Conservation (phyloP, 2,113 vertebrate genomes). For the Apeltes quadracus region DNA sequence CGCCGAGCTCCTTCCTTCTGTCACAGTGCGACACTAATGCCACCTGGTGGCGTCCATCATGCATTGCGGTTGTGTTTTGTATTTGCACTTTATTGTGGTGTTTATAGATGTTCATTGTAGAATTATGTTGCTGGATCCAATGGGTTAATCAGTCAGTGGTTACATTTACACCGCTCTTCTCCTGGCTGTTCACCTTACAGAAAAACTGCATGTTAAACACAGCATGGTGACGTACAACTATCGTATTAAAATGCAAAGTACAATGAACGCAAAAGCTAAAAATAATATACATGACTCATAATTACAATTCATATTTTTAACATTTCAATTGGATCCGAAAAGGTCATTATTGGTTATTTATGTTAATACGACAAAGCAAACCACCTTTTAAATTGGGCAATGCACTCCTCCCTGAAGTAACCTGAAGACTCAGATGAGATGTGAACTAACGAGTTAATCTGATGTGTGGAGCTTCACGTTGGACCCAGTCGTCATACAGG, state of each 20-base stretch:
- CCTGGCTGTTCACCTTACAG: not conserved
- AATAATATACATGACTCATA: no score
- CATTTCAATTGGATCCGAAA: no score
- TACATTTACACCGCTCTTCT: not conserved
- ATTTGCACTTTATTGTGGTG: not conserved
- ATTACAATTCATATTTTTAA: no score
- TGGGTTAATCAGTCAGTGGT: not conserved
- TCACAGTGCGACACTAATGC: conserved; percentile 7
- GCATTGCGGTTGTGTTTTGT: conserved; percentile 28
- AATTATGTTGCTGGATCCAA: not conserved
- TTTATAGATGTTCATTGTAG: not conserved
- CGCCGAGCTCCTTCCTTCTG: conserved; percentile 3
- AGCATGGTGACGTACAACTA: no score
- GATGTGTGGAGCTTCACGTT: conserved; percentile 3
- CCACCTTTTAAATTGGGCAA: conserved; percentile 23
- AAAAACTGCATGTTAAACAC: no score
- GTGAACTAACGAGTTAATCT: not conserved
- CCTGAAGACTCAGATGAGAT: conserved; percentile 11
- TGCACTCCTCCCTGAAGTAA: not conserved
- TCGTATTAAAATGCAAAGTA: no score
- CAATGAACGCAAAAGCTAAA: no score
- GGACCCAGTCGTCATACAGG: not conserved
- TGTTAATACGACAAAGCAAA: not conserved
- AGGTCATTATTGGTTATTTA: no score
- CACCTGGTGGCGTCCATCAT: conserved; percentile 50